Evolutionary conservation across 2,888 invertebrate species (phyloP), one percentile per base, ranked within the genome.

Genomic region (Drosophila borealis): DNA sequence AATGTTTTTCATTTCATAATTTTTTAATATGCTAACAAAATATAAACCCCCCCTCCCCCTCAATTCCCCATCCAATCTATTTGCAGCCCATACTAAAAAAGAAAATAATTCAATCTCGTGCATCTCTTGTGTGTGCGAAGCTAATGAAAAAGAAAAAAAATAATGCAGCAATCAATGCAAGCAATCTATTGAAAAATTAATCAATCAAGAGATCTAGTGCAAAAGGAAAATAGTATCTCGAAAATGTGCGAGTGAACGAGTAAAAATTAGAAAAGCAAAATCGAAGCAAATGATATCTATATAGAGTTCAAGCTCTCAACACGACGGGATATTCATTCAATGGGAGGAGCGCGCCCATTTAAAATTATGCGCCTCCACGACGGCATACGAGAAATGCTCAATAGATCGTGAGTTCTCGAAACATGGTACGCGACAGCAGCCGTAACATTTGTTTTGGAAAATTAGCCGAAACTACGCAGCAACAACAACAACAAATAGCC

Each of bases 371-470:
- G 91, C 91, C 91, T 92, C 92, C 73, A 89, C 96, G 96, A 96
- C 61, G 80, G 97, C 96, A 83, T 89, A 96, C 96, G 79, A 49
- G 75, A 95, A 94, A 96, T 96, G 96, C 96, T 84, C 61, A 69
- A 81, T 70, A 80, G 78, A 80, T 83, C 81, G 87, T 83, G 87
- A 82, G 86, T 83, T 78, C 59, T 81, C 76, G 97, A 98, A 97
- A 96, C 83, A 99, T 99, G 99, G 98, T 99, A 96, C 98, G 98
- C 96, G 98, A 98, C 98, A 98, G 98, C 97, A 98, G 98, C 96
- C 97, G 98, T 96, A 98, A 99, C 95, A 96, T 99, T 95, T 98
- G 98, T 98, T 98, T 99, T 96, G 98, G 98, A 96, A 98, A 90
- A 90, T 97, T 99, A 96, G 98, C 98, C 96, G 98, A 98, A 95